A percentile compares a stretch with the other conserved stretches of the same genome.
Conservation (phyloP, 2,888 invertebrate genomes). For the Cheilosia grossa region DNA sequence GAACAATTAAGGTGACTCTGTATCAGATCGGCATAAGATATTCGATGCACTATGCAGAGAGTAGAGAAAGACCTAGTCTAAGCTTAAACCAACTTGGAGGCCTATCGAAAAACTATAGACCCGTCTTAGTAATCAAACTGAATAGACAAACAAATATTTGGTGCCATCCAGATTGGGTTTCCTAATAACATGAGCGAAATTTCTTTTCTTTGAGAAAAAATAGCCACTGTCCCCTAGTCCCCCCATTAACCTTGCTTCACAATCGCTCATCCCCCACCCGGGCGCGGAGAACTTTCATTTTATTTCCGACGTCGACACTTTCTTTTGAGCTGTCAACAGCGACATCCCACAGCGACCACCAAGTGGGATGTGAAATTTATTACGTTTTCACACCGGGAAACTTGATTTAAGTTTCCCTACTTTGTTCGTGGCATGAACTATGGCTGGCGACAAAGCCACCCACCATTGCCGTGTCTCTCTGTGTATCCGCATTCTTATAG, state of each 20-base stretch:
- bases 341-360: background rate
- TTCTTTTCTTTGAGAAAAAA: too few species aligned
- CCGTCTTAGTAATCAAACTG: too few species aligned
- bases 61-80: too few species aligned
- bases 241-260: background rate
- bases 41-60: background rate
- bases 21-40: too few species aligned
- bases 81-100: too few species aligned
- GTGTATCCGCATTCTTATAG: constrained; percentile 9
- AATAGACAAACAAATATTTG: too few species aligned
- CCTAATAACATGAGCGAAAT: too few species aligned
- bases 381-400: constrained; percentile 69
- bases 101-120: too few species aligned
- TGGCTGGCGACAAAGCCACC: background rate
- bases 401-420: constrained; percentile 64
- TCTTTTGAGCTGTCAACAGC: constrained; percentile 27
- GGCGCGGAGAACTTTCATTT: constrained; percentile 36
- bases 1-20: too few species aligned
- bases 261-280: background rate
- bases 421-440: constrained; percentile 1
- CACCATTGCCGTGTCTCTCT: constrained; percentile 11
- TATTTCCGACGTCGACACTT: constrained; percentile 66
- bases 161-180: too few species aligned
- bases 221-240: too few species aligned
- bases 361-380: constrained; percentile 56